Base-by-base conservation (phyloP, 2,888 invertebrate species). In the Malthinus seriepunctatus region DNA sequence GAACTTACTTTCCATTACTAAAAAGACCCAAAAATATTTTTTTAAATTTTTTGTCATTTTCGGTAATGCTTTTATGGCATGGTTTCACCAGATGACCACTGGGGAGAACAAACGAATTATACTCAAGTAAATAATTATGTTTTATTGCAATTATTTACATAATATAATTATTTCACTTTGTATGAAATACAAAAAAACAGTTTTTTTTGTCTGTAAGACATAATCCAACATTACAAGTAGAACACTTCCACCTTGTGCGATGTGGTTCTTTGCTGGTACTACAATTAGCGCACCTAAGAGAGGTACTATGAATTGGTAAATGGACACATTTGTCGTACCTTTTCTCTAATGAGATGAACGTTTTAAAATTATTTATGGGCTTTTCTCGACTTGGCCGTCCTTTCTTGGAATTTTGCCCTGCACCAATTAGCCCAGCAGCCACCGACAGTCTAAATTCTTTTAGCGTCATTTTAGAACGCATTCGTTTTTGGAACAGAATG, bases 161-260 rank as follows among this genome's bases (percentile, higher is more conserved):
- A n/a, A n/a, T n/a, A n/a, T n/a, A n/a, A n/a, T n/a, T n/a, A n/a
- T n/a, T n/a, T n/a, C n/a, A n/a, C n/a, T n/a, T 70, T 63, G 32
- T 23, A 34, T 48, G 48, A 11, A 33, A 48, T 11, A 9, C 12
- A 33, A 8, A 11, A 34, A 48, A 48, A 33, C 48, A 48, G 34
- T 48, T 48, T 14, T 10, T 34, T 33, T 48, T 48, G n/a, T 48
- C 48, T 8, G 10, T 48, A n/a, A 48, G 34, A 31, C 48, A 48
- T n/a, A 48, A 9, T 15, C 48, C 48, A 7, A 48, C 34, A 7
- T 48, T 12, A 34, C 34, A 48, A 6, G 34, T 48, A 3, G 49
- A 14, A 37, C 49, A 35, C 5, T 23, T 8, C 33, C 47, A 47
- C 23, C 6, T 12, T 1, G 37, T 49, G 5, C 49, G 8, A 33